Evolutionary conservation across 1,140 invertebrate genomes (phyloP).

Genomic region (Thereuonema tuberculata): DNA sequence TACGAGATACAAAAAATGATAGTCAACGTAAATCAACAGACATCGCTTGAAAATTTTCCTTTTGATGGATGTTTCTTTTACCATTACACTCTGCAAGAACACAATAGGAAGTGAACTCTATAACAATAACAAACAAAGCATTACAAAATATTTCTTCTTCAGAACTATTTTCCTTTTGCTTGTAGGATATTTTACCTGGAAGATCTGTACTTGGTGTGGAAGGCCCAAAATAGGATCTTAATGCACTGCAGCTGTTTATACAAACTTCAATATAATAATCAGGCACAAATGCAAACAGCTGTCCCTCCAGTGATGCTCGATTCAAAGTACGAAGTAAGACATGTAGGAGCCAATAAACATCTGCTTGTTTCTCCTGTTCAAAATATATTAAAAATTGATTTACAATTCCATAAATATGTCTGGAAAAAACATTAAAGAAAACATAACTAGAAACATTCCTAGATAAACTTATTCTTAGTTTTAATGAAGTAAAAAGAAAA

Average conservation of each 20-base stretch:
- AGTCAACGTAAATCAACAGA: no score
- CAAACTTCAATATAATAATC: constrained; percentile 64
- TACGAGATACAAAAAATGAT: no score
- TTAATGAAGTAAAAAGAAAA: not conserved
- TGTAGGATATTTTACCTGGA: constrained; percentile 16
- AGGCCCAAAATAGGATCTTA: constrained; percentile 43
- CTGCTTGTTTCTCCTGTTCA: constrained; percentile 41
- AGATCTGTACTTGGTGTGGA: constrained; percentile 43
- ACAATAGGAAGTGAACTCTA: not conserved
- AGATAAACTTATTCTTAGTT: not conserved
- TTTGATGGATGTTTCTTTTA: no score
- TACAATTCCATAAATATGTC: no score
- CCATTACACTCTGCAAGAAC: no score
- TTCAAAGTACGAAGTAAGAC: constrained; percentile 42
- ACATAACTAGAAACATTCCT: not conserved
- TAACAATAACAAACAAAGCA: not conserved
- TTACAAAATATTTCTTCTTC: no score
- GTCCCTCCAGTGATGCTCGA: constrained; percentile 42
- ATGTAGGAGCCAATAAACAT: constrained; percentile 45
- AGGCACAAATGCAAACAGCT: constrained; percentile 62
- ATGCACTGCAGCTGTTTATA: constrained; percentile 46
- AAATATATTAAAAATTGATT: no score
- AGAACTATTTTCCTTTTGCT: not conserved
- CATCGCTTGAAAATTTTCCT: no score
- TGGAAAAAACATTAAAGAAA: no score